Evolutionary conservation across 1,140 invertebrate species (phyloP).

Genomic region (Formica exsecta): DNA sequence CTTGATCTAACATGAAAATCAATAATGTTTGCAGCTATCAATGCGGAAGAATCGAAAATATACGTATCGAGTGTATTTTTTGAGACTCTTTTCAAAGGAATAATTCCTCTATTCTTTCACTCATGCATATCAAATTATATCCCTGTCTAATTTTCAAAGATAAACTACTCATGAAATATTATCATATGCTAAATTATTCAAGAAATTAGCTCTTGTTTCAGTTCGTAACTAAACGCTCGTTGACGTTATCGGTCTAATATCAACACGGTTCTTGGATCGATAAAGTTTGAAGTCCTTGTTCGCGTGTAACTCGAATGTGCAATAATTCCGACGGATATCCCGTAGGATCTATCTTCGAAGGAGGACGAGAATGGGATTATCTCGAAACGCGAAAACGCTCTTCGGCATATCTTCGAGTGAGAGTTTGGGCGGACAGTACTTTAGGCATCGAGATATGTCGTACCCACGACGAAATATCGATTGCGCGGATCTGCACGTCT

Average conservation of each 20-base stretch:
- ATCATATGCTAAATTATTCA: background rate
- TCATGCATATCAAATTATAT: background rate
- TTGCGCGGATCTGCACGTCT: background rate
- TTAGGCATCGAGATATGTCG: slow-evolving; percentile 21
- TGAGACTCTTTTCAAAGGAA: background rate
- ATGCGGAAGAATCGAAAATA: background rate
- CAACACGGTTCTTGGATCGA: slow-evolving; percentile 17
- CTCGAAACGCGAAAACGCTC: slow-evolving; percentile 85
- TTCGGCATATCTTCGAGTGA: slow-evolving; percentile 80
- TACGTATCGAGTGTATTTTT: background rate
- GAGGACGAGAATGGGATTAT: slow-evolving; percentile 77
- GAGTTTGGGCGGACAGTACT: slow-evolving; percentile 48
- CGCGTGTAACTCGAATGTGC: slow-evolving; percentile 64
- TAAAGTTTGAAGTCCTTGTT: slow-evolving; percentile 63
- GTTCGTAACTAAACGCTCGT: slow-evolving; percentile 26
- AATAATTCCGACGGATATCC: slow-evolving; percentile 81
- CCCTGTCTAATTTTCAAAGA: background rate
- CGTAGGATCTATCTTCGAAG: slow-evolving; percentile 61
- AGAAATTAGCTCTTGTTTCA: slow-evolving; percentile 12
- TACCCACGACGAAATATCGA: background rate
- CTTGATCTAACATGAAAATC: background rate
- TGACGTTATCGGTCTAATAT: slow-evolving; percentile 32
- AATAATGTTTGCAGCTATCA: background rate
- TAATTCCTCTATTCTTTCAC: background rate
- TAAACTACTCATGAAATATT: slow-evolving; percentile 7